Evolutionary conservation across 2,888 invertebrate genomes (phyloP).

Genomic region (Drosophila eohydei): DNA sequence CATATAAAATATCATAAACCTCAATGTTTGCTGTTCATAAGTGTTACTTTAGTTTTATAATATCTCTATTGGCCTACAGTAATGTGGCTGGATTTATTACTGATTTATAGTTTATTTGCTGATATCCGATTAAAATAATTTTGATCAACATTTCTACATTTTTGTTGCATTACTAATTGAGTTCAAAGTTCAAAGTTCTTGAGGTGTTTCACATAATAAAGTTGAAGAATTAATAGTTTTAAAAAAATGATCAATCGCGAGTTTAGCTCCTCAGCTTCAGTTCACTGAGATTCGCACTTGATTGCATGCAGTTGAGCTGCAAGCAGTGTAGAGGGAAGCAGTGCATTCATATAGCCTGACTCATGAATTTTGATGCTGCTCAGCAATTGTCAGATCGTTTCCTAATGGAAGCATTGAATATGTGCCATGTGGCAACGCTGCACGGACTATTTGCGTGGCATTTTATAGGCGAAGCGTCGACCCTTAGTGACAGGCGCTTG

Average conservation of each 20-base stretch:
- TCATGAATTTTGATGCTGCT: slow-evolving; percentile 1
- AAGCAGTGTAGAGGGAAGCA: background rate
- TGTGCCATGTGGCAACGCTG: background rate
- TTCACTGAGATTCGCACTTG: background rate
- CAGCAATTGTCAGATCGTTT: slow-evolving; percentile 1
- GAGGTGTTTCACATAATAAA: background rate
- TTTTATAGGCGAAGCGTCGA: slow-evolving; percentile 17
- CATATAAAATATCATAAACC: no score
- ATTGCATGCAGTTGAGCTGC: background rate
- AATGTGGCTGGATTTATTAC: no score
- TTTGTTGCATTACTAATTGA: no score
- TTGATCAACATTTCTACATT: no score
- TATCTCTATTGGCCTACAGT: no score
- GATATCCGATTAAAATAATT: no score
- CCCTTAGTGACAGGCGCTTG: slow-evolving; percentile 31
- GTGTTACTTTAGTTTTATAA: no score
- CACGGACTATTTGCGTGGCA: slow-evolving; percentile 20
- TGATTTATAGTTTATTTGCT: no score
- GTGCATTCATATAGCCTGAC: background rate
- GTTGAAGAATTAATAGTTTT: no score
- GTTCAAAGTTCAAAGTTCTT: no score
- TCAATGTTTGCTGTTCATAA: no score
- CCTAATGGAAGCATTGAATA: background rate
- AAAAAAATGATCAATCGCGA: background rate
- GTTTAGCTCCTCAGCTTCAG: background rate